Percentiles rank a stretch among this genome's conserved stretches.
These are phyloP conservation scores for Tachina lurida DNA, from an alignment of 2,888 invertebrate genomes.

Conservation along the genomic window DNA sequence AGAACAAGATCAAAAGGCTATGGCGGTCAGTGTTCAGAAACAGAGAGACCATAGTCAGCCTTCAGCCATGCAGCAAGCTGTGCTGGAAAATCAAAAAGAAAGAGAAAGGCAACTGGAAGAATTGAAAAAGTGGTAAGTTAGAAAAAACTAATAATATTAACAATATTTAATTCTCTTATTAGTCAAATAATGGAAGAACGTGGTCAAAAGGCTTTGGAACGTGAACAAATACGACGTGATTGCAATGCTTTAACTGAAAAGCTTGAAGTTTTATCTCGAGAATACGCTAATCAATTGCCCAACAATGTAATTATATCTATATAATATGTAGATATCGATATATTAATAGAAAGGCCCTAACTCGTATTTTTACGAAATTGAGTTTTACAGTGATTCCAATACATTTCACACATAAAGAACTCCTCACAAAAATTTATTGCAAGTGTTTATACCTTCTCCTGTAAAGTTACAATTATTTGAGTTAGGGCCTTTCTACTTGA, in stretches of 20 bases:
- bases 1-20: constrained; percentile 78
- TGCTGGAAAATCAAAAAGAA: constrained; percentile 75
- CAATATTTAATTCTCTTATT: not conserved
- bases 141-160: not conserved
- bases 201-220: constrained; percentile 84
- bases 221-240: constrained; percentile 83
- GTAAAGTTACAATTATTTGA: not conserved
- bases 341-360: no score
- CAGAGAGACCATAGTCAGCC: constrained; percentile 71
- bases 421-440: no score
- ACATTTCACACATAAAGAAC: no score
- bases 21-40: constrained; percentile 79
- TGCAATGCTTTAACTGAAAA: constrained; percentile 84
- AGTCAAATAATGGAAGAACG: constrained; percentile 80
- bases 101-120: constrained; percentile 75
- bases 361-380: no score
- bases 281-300: constrained; percentile 76
- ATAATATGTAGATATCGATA: no score
- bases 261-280: constrained; percentile 83
- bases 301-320: constrained; percentile 75
- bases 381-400: not conserved
- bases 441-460: no score
- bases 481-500: no score
- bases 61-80: constrained; percentile 79
- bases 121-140: constrained; percentile 75